phyloP scores from a whole-genome alignment of 2,888 invertebrate species.

The Chrysolina haemoptera region DNA sequence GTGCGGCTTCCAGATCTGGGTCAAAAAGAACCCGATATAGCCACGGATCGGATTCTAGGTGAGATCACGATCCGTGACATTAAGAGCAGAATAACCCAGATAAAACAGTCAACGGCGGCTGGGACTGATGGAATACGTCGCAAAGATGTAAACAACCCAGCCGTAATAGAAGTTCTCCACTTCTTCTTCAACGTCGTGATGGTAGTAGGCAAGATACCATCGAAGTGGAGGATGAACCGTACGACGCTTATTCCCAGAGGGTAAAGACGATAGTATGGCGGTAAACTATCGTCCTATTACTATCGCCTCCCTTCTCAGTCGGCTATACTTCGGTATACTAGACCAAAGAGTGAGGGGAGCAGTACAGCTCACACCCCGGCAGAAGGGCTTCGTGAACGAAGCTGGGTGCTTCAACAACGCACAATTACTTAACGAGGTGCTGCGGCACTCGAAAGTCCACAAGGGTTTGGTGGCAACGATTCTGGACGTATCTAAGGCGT shows the following conservation, averaged over 20 bases:
- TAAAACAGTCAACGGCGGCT: slow-evolving; percentile 49
- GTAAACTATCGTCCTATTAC: too few species aligned
- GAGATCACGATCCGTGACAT: slow-evolving; percentile 36
- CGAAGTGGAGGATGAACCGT: slow-evolving; percentile 59
- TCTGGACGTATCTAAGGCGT: too few species aligned
- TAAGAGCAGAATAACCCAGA: slow-evolving; percentile 45
- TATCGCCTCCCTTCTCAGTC: too few species aligned
- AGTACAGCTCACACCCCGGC: too few species aligned
- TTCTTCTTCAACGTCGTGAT: slow-evolving; percentile 47
- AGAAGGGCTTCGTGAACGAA: too few species aligned
- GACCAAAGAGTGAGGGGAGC: too few species aligned
- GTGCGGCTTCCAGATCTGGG: slow-evolving; percentile 48
- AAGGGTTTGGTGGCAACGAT: too few species aligned
- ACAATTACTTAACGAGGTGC: too few species aligned
- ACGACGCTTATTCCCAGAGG: slow-evolving; percentile 59
- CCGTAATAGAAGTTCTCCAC: slow-evolving; percentile 40
- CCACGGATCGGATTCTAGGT: slow-evolving; percentile 29
- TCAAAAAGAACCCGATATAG: slow-evolving; percentile 25
- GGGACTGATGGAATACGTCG: slow-evolving; percentile 54
- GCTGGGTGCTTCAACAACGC: too few species aligned
- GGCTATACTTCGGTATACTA: too few species aligned
- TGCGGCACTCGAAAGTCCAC: too few species aligned
- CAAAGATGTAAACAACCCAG: slow-evolving; percentile 37
- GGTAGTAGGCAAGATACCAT: too few species aligned
- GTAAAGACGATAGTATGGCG: slow-evolving; percentile 55